A percentile compares a stretch with the other conserved stretches of the same genome.
Evolutionary conservation across 2,113 vertebrate genomes (phyloP).

Genomic region (Puma concolor): DNA sequence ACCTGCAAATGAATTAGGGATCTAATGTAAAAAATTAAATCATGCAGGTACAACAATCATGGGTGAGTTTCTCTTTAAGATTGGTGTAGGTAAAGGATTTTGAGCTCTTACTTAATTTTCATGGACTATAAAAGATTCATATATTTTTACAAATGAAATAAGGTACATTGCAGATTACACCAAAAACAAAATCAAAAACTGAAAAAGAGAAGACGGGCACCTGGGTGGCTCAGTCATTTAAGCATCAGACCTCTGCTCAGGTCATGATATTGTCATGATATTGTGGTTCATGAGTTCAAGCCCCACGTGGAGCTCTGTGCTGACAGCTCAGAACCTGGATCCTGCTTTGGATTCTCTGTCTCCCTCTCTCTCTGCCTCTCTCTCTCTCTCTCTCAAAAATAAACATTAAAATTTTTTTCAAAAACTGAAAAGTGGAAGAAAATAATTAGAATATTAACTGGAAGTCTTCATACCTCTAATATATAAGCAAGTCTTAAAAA

Average conservation of each 20-base stretch:
- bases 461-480: neutral
- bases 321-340: too few relatives aligned
- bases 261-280: too few relatives aligned
- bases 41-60: neutral
- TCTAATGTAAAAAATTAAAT: neutral
- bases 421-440: neutral
- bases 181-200: neutral
- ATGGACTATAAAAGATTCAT: neutral
- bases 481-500: neutral
- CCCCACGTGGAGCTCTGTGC: too few relatives aligned
- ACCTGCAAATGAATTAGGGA: neutral
- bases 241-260: too few relatives aligned
- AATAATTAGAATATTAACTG: neutral
- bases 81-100: neutral
- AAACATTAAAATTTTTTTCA: too few relatives aligned
- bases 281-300: too few relatives aligned
- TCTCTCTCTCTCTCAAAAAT: too few relatives aligned
- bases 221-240: too few relatives aligned
- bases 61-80: neutral
- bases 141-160: neutral
- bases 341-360: too few relatives aligned
- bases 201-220: neutral
- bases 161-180: neutral
- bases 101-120: neutral
- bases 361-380: too few relatives aligned